A percentile compares a stretch with the other conserved stretches of the same genome.
phyloP scores from a whole-genome alignment of 2,113 vertebrate species.

The Lota lota region DNA sequence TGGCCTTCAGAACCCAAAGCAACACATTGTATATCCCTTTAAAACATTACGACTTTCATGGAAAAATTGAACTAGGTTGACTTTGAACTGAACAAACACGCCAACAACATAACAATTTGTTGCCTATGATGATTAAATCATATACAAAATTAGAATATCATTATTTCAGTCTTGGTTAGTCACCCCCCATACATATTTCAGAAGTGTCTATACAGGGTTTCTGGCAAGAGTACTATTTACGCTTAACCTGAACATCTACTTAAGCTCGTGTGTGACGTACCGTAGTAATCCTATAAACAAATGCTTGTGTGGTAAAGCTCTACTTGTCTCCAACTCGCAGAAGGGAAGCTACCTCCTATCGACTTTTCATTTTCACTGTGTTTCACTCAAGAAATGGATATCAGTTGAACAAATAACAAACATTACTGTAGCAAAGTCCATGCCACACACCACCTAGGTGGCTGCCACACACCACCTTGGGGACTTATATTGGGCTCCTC shows the following conservation, averaged over 20 bases:
- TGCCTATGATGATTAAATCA: not conserved
- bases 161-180: too few relatives aligned
- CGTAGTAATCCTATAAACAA: slow-evolving; percentile 49
- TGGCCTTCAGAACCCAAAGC: slow-evolving; percentile 60
- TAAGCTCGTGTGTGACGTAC: slow-evolving; percentile 39
- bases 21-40: too few relatives aligned
- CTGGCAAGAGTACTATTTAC: not conserved
- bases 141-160: too few relatives aligned
- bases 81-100: not conserved
- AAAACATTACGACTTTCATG: too few relatives aligned
- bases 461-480: too few relatives aligned
- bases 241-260: slow-evolving; percentile 21
- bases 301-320: slow-evolving; percentile 33
- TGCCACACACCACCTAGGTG: too few relatives aligned
- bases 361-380: too few relatives aligned
- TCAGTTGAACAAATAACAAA: too few relatives aligned
- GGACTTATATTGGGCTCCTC: too few relatives aligned
- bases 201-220: not conserved
- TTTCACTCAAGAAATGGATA: too few relatives aligned
- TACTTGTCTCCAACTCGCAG: not conserved
- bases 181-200: not conserved
- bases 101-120: not conserved
- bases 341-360: not conserved
- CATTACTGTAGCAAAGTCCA: too few relatives aligned
- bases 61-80: not conserved